Evolutionary conservation across 2,113 vertebrate genomes (phyloP).

Genomic region (Xerus inauris): DNA sequence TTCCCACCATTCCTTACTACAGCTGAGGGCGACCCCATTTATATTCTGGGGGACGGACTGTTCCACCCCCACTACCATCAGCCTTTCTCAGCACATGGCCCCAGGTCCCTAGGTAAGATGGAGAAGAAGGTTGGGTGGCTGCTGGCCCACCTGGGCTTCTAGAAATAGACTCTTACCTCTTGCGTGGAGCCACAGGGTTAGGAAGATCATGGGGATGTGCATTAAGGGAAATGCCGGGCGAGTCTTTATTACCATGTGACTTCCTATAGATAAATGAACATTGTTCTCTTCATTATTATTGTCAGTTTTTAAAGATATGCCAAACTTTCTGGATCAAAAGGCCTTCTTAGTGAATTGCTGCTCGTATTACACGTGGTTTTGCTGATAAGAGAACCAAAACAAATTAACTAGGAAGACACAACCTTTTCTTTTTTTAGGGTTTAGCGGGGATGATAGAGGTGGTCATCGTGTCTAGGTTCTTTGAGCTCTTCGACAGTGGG

Average conservation of each 20-base stretch:
- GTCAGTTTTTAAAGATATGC: slow-evolving; percentile 8
- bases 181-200: neutral
- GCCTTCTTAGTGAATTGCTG: neutral
- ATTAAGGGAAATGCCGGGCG: neutral
- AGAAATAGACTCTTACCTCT: neutral
- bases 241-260: neutral
- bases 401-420: neutral
- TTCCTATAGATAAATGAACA: neutral
- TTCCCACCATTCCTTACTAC: neutral
- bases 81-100: neutral
- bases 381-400: neutral
- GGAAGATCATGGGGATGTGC: neutral
- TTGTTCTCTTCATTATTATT: slow-evolving; percentile 10
- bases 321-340: neutral
- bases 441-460: neutral
- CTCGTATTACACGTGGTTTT: neutral
- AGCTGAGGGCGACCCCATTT: neutral
- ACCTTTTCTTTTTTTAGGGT: neutral
- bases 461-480: neutral
- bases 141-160: neutral
- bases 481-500: neutral
- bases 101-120: neutral
- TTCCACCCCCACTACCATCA: neutral
- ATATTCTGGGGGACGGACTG: neutral
- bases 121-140: neutral